Percentiles rank a stretch among this genome's conserved stretches.
These are phyloP conservation scores for Shinisaurus crocodilurus DNA, from an alignment of 2,113 vertebrate species.

Conservation along the genomic window DNA sequence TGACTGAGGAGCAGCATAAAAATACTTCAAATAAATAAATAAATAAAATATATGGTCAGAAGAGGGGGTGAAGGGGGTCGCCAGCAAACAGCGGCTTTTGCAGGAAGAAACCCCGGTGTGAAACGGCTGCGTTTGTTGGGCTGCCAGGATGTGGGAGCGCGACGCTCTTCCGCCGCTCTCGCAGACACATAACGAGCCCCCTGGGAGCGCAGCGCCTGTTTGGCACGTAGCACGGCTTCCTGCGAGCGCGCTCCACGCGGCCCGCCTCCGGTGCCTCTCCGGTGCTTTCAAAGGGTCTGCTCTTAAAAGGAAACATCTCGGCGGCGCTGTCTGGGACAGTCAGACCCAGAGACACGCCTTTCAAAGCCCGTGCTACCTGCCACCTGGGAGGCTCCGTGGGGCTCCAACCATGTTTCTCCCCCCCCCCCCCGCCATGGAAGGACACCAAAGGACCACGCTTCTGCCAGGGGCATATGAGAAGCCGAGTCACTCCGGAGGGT, in stretches of 20 bases:
- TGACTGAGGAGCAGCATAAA: too few relatives aligned
- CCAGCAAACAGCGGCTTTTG: neutral
- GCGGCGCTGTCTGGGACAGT: neutral
- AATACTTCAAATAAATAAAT: too few relatives aligned
- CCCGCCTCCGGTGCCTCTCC: neutral
- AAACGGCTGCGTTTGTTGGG: fast-evolving
- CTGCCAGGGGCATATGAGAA: too few relatives aligned
- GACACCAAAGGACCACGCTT: neutral
- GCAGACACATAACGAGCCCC: neutral
- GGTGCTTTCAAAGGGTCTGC: slow-evolving; percentile 1
- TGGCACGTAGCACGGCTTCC: neutral
- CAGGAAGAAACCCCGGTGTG: neutral
- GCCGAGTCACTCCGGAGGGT: neutral
- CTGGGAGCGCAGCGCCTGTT: neutral
- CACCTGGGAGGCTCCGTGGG: neutral
- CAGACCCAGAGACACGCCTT: neutral
- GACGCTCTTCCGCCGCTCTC: neutral
- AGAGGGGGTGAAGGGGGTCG: neutral
- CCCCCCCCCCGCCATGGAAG: neutral
- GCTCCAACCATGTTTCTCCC: neutral
- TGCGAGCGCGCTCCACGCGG: neutral
- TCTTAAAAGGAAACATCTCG: neutral
- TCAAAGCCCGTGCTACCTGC: neutral
- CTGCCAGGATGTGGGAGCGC: neutral
- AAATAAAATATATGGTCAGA: neutral